A percentile compares a stretch with the other conserved stretches of the same genome.
Evolutionary conservation across 2,888 invertebrate genomes (phyloP).

Genomic region (Portevinia maculata): DNA sequence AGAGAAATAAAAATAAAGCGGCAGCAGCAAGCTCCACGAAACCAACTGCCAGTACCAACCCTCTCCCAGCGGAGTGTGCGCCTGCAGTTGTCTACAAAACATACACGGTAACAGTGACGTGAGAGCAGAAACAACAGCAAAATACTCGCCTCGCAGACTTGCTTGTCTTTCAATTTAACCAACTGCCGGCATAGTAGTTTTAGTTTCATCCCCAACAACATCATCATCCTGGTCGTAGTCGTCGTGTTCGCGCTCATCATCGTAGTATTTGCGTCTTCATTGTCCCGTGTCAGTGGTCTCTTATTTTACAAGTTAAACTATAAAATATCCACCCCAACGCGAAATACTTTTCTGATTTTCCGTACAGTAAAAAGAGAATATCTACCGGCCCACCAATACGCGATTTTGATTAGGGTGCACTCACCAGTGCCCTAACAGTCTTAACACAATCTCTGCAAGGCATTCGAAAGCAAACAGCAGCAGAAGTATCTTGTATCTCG

Average conservation of each 20-base stretch:
- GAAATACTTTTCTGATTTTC: slow-evolving; percentile 32
- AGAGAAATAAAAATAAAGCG: slow-evolving; percentile 63
- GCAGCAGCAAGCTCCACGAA: slow-evolving; percentile 16
- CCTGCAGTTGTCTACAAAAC: slow-evolving; percentile 56
- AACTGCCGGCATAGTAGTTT: slow-evolving; percentile 71
- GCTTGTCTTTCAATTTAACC: slow-evolving; percentile 48
- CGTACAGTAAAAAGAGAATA: slow-evolving; percentile 20
- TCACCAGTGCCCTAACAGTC: slow-evolving; percentile 42
- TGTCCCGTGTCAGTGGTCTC: slow-evolving; percentile 29
- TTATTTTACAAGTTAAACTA: slow-evolving; percentile 6
- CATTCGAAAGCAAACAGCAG: slow-evolving; percentile 42
- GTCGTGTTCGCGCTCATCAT: slow-evolving; percentile 32
- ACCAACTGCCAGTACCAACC: slow-evolving; percentile 56
- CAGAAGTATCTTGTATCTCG: background rate
- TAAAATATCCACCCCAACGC: slow-evolving; percentile 60
- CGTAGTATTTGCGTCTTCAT: slow-evolving; percentile 26
- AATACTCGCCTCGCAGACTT: slow-evolving; percentile 8
- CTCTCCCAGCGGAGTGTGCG: slow-evolving; percentile 69
- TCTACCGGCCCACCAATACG: slow-evolving; percentile 41
- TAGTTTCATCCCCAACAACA: slow-evolving; percentile 61
- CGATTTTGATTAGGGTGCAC: slow-evolving; percentile 66
- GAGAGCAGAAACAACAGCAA: slow-evolving; percentile 37
- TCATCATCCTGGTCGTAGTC: slow-evolving; percentile 30
- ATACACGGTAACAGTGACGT: slow-evolving; percentile 22
- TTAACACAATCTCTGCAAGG: slow-evolving; percentile 49